Evolutionary conservation across 2,113 vertebrate genomes (phyloP).

Genomic region (Actenoides hombroni): DNA sequence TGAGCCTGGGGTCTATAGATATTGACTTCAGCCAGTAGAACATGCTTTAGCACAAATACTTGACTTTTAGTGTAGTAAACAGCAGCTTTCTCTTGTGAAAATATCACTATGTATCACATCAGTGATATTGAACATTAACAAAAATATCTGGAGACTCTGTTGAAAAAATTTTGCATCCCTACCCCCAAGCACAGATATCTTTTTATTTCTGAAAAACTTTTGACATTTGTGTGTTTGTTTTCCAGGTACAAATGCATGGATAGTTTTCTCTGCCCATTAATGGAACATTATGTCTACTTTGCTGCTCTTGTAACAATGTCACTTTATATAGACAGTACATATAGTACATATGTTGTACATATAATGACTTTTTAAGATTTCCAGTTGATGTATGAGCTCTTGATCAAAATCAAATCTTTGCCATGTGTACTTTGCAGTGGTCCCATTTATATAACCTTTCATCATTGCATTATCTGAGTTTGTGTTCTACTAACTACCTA

Average conservation of each 20-base stretch:
- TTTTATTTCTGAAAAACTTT: background rate
- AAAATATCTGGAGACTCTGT: background rate
- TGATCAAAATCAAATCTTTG: background rate
- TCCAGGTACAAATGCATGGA: background rate
- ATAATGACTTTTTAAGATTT: background rate
- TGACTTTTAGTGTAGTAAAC: background rate
- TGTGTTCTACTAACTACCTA: background rate
- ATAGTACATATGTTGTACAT: too few species aligned
- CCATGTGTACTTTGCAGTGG: background rate
- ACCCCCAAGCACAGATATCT: background rate
- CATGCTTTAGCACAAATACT: background rate
- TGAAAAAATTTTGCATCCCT: background rate
- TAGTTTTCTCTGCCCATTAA: background rate
- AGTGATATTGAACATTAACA: background rate
- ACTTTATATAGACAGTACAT: background rate
- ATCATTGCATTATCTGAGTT: background rate
- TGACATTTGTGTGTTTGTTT: background rate
- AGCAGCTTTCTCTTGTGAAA: background rate
- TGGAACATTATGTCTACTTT: background rate
- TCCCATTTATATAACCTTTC: background rate
- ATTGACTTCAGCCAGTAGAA: background rate
- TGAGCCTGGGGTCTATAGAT: background rate
- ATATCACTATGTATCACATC: background rate
- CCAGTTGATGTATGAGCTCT: background rate
- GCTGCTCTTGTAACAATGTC: background rate